Conservation (phyloP, 1,140 invertebrate genomes). For the Amyelois transitella region DNA sequence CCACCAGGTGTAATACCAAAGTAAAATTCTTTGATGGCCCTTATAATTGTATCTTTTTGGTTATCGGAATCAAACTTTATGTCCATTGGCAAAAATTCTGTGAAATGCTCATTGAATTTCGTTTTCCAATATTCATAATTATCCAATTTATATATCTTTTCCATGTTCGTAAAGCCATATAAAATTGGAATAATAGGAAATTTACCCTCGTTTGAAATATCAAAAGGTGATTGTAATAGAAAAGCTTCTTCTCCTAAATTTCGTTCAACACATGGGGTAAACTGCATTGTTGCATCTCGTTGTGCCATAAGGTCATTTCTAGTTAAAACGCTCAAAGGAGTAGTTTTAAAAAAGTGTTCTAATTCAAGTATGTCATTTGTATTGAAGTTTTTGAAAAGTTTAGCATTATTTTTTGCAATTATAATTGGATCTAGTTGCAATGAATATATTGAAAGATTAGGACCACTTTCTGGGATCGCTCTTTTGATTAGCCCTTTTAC, state of each 20-base stretch:
- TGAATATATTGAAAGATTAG: background rate
- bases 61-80: constrained; percentile 8
- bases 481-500: background rate
- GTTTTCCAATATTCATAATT: constrained; percentile 8
- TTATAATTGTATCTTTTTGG: constrained; percentile 3
- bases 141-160: constrained; percentile 3
- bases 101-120: constrained; percentile 11
- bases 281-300: constrained; percentile 4
- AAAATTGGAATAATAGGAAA: constrained; percentile 1
- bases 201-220: constrained; percentile 7
- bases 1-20: background rate
- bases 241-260: background rate
- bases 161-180: constrained; percentile 4
- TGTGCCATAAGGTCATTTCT: background rate
- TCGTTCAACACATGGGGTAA: constrained; percentile 9
- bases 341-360: constrained; percentile 43
- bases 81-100: constrained; percentile 12
- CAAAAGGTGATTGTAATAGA: constrained; percentile 1
- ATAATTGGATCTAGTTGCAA: constrained; percentile 37
- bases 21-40: constrained; percentile 10
- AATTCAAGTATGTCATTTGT: constrained; percentile 31
- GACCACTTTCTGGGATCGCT: constrained; percentile 4
- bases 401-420: constrained; percentile 36
- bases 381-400: constrained; percentile 25
- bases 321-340: constrained; percentile 19